Evolutionary conservation across 2,888 invertebrate genomes (phyloP), one percentile per base, ranked within the genome.

Genomic region (Galeopsomyia nigrocyanea): DNA sequence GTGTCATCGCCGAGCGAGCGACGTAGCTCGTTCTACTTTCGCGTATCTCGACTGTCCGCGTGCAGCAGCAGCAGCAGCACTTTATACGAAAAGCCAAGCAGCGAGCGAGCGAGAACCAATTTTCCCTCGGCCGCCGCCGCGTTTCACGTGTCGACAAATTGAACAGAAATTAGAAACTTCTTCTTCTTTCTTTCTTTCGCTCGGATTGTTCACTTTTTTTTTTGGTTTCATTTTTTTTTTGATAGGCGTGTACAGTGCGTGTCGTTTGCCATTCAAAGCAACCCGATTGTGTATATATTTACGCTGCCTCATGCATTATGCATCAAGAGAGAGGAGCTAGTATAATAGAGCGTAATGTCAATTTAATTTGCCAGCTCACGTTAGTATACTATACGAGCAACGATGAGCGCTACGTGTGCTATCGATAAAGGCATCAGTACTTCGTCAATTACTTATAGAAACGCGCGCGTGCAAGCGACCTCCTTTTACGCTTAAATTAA

Each of bases 121-220:
- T 71, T 60, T 17, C 47, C 26, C 55, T 39, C 39, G 50, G 58
- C 26, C 39, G 39, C 9, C 31, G 17, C 56, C 31, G 57, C 21
- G 22, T 63, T 55, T 72, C 72, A 53, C 72, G 19, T 50, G 68
- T 47, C 58, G 61, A 62, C 68, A 69, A 68, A 69, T 73, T 62
- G 68, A 73, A 68, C 60, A 73, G 73, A 73, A 69, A 69, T 73
- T 69, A 73, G 68, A 60, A 31, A 31, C 31, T 31, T 31, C 7
- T 31, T 31, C n/a, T n/a, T n/a, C n/a, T n/a, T 31, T 31, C 3
- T 31, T 7, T 31, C 7, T 31, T 31, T 31, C 31, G 31, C 3
- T 31, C 31, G 31, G n/a, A n/a, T n/a, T n/a, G n/a, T 31, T 31
- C 31, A 7, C 31, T 31, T 31, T 31, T 31, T 5, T 31, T 7